Evolutionary conservation across 2,797 vertebrate genomes (phyloP).

Genomic region (Chromobotia macracanthus): DNA sequence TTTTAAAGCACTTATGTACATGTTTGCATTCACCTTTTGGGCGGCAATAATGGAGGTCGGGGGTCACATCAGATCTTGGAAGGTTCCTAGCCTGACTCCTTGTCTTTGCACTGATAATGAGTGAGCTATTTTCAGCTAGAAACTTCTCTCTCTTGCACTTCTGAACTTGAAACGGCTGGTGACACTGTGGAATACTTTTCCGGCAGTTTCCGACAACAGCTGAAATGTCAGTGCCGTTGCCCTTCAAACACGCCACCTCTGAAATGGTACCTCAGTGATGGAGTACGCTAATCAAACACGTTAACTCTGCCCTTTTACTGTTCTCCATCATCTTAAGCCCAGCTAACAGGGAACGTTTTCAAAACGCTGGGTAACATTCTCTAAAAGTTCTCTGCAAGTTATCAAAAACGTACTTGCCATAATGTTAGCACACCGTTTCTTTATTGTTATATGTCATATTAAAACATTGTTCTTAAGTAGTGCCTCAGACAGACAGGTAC

Average conservation of each 20-base stretch:
- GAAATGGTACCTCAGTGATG: constrained; percentile 50
- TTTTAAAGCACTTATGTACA: constrained; percentile 8
- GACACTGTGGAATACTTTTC: constrained; percentile 48
- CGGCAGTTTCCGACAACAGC: constrained; percentile 44
- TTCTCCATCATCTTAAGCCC: background rate
- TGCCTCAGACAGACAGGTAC: no score
- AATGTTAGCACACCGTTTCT: no score
- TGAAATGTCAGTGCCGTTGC: constrained; percentile 57
- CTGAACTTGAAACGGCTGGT: constrained; percentile 27
- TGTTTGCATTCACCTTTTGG: background rate
- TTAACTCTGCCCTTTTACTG: constrained; percentile 19
- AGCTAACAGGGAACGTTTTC: background rate
- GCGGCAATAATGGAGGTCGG: constrained; percentile 12
- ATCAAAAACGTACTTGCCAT: no score
- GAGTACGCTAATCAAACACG: constrained; percentile 31
- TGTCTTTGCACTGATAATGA: constrained; percentile 35
- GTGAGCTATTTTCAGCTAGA: constrained; percentile 53
- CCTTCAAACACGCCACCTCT: constrained; percentile 54
- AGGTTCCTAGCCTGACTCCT: constrained; percentile 20
- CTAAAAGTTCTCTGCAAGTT: no score
- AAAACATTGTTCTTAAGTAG: no score
- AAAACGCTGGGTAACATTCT: no score
- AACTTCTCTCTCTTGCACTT: constrained; percentile 54
- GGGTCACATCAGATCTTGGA: background rate
- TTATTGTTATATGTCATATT: no score